Evolutionary conservation across 2,797 vertebrate genomes (phyloP), one percentile per base, ranked within the genome.

Genomic region (Poecilia gillii): DNA sequence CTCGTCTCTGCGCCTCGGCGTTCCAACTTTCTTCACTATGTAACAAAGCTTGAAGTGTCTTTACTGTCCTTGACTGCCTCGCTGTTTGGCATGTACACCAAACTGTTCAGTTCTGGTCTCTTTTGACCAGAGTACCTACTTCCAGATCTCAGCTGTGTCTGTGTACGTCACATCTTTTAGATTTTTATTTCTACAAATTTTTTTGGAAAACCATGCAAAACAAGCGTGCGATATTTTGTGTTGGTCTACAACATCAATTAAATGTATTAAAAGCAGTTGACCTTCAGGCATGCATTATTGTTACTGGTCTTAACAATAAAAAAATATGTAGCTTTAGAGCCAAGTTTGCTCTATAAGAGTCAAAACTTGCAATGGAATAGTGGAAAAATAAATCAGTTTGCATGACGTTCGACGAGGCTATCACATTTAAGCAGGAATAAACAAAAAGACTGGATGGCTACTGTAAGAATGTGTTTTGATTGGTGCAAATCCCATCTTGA

Each of bases 21-120:
- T 57, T 57, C 9, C 25, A n/a, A 57, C 53, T 57, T 53, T n/a
- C 76, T 74, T 83, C 57, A 66, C 77, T 43, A 33, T 62, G 72
- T 78, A 84, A 85, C 81, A 77, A 74, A 74, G 79, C 78, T 78
- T 77, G 76, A 80, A 86, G 85, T 73, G 75, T 74, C 74, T 87
- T 72, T 73, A 81, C 83, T 91, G 92, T 91, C 89, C 87, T 90
- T 89, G 89, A 87, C 87, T 79, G 78, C 70, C 77, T 79, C 81
- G 59, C 7, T 8, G 4, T 64, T 36, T 18, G 16, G 59, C 59
- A 64, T 64, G 14, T 3, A 6, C 5, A 64, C 59, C 28, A 64
- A 18, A 64, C 59, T 64, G 59, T 33, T 64, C 12, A 64, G 16
- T 64, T 64, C 14, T 33, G 31, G 13, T 33, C 5, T 64, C 31